Percentiles rank a stretch among this genome's conserved stretches.
phyloP scores from a whole-genome alignment of 30 jellyfish, hydroid and myxozoan genomes.

The Hydractinia symbiolongicarpus region DNA sequence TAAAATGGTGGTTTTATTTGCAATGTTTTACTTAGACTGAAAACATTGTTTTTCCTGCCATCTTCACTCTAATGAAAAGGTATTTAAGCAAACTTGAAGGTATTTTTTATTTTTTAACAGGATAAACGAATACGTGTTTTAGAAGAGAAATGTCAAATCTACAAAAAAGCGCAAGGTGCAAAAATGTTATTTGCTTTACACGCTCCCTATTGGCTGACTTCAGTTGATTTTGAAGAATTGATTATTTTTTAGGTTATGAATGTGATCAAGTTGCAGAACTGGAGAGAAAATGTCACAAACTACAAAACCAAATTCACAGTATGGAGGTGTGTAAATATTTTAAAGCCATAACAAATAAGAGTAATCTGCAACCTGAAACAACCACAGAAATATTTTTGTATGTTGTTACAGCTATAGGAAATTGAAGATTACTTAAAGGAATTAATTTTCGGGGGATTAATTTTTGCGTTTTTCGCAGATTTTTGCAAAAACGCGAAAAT shows the following conservation, averaged over 20 bases:
- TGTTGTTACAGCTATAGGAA: too few species aligned
- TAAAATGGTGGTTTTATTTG: slow-evolving; percentile 22
- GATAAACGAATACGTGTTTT: slow-evolving; percentile 47
- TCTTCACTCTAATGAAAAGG: slow-evolving; percentile 5
- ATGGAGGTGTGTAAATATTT: slow-evolving; percentile 65
- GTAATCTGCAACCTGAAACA: neutral
- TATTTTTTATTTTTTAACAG: slow-evolving; percentile 24
- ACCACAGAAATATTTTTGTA: too few species aligned
- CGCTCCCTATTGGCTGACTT: neutral
- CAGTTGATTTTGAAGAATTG: too few species aligned
- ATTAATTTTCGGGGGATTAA: too few species aligned
- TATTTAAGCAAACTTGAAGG: neutral
- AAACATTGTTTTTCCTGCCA: slow-evolving; percentile 53
- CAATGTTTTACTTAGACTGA: neutral
- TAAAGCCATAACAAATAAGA: neutral
- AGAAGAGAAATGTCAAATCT: slow-evolving; percentile 54
- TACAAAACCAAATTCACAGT: slow-evolving; percentile 48
- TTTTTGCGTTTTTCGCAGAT: too few species aligned
- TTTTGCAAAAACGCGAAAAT: too few species aligned
- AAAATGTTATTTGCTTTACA: neutral
- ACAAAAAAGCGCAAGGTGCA: slow-evolving; percentile 61
- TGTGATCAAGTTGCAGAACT: slow-evolving; percentile 49
- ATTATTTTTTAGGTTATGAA: slow-evolving; percentile 42
- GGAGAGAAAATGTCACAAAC: slow-evolving; percentile 59
- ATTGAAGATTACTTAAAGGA: too few species aligned